phyloP scores from a whole-genome alignment of 2,888 invertebrate species.

The Nudaria mundana region DNA sequence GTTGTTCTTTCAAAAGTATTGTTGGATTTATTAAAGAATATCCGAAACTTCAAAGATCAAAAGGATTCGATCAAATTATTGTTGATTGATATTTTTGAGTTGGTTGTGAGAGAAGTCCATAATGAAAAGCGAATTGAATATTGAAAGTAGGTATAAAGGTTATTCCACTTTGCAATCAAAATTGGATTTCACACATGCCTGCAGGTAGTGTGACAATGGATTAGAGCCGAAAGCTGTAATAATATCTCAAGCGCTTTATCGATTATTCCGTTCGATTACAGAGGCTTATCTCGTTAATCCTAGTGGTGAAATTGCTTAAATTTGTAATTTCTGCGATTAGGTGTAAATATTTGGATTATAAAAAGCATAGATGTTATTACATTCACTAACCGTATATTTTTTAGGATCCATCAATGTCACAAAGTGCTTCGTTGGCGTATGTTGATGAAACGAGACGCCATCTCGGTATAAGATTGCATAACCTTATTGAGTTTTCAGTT shows the following conservation, averaged over 20 bases:
- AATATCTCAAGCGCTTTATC: constrained; percentile 27
- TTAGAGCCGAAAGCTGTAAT: constrained; percentile 9
- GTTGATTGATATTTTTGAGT: too few species aligned
- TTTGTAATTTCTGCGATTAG: too few species aligned
- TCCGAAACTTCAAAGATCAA: constrained; percentile 3
- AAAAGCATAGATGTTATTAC: constrained; percentile 11
- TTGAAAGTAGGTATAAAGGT: too few species aligned
- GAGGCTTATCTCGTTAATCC: constrained; percentile 30
- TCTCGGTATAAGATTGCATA: constrained; percentile 3
- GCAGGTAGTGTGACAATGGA: constrained; percentile 7
- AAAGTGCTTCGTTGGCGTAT: constrained; percentile 8
- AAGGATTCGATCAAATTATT: too few species aligned
- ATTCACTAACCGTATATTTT: constrained; percentile 5
- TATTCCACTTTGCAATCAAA: too few species aligned
- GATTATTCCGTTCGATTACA: constrained; percentile 23
- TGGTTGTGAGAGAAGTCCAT: too few species aligned
- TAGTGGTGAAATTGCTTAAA: constrained; percentile 7
- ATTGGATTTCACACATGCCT: too few species aligned
- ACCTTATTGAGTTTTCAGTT: constrained; percentile 1
- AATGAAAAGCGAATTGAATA: too few species aligned
- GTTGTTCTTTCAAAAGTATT: constrained; percentile 21
- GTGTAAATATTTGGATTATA: constrained; percentile 12
- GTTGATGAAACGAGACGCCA: not conserved
- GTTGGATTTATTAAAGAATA: constrained; percentile 13
- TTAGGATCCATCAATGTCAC: constrained; percentile 3